Conservation (phyloP, 1,140 invertebrate genomes). For the Temnothorax longispinosus region DNA sequence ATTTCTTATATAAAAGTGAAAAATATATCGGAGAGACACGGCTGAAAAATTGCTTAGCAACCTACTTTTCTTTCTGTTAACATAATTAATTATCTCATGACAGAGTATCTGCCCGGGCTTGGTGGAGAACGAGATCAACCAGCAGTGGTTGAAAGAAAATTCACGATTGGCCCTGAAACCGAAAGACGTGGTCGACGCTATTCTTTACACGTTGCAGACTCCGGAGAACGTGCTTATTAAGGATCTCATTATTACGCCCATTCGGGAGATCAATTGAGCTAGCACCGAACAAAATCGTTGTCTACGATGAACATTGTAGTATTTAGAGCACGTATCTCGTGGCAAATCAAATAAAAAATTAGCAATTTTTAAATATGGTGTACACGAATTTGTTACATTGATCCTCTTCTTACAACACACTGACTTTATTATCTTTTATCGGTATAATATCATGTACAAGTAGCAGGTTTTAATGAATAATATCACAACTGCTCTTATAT, state of each 20-base stretch:
- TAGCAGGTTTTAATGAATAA: neutral
- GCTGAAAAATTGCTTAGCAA: neutral
- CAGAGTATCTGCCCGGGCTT: constrained; percentile 87
- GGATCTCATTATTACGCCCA: constrained; percentile 66
- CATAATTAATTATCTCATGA: neutral
- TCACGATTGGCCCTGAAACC: constrained; percentile 82
- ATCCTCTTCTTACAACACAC: neutral
- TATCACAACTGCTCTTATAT: neutral
- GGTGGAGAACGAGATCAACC: constrained; percentile 86
- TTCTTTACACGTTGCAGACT: constrained; percentile 86
- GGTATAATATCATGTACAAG: neutral
- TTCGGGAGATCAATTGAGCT: constrained; percentile 60
- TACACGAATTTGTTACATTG: neutral
- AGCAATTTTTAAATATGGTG: constrained; percentile 11
- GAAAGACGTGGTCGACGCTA: constrained; percentile 86
- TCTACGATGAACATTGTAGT: neutral
- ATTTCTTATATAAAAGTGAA: neutral
- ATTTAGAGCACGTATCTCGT: neutral
- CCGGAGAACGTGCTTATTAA: constrained; percentile 79
- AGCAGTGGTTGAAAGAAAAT: constrained; percentile 73
- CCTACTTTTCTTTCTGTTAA: neutral
- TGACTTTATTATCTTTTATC: neutral
- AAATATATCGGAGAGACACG: neutral
- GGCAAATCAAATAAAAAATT: constrained; percentile 44
- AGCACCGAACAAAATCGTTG: neutral